A percentile compares a stretch with the other conserved stretches of the same genome.
These are phyloP conservation scores for Rhea americana DNA, from an alignment of 2,113 vertebrate species.

Conservation along the genomic window DNA sequence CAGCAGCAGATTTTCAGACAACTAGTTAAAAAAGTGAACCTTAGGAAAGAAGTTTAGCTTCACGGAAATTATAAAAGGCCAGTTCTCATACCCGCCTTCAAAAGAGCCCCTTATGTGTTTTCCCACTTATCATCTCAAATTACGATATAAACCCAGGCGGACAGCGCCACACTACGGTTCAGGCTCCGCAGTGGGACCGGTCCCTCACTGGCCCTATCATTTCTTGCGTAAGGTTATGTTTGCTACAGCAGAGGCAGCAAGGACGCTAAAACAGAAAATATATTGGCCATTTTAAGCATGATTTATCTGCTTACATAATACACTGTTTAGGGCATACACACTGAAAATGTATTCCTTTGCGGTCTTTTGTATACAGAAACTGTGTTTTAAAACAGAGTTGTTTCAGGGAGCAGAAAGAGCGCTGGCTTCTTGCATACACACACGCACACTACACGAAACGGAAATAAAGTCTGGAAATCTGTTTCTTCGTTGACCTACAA, in stretches of 20 bases:
- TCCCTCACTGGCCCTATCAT: background rate
- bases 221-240: background rate
- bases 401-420: background rate
- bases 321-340: background rate
- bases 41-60: background rate
- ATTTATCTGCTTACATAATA: background rate
- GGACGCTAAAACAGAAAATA: background rate
- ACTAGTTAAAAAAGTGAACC: background rate
- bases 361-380: background rate
- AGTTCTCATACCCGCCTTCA: background rate
- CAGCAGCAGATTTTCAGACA: constrained; percentile 23
- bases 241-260: background rate
- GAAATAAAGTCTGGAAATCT: constrained; percentile 20
- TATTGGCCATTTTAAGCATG: background rate
- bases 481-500: background rate
- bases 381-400: background rate
- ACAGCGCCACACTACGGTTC: background rate
- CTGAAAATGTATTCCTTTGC: background rate
- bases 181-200: background rate
- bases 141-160: background rate
- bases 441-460: background rate
- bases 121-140: constrained; percentile 8
- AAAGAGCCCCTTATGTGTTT: background rate
- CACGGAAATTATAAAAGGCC: background rate
- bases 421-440: background rate